Conservation (phyloP, 2,113 vertebrate genomes). For the Dermatemys mawii region DNA sequence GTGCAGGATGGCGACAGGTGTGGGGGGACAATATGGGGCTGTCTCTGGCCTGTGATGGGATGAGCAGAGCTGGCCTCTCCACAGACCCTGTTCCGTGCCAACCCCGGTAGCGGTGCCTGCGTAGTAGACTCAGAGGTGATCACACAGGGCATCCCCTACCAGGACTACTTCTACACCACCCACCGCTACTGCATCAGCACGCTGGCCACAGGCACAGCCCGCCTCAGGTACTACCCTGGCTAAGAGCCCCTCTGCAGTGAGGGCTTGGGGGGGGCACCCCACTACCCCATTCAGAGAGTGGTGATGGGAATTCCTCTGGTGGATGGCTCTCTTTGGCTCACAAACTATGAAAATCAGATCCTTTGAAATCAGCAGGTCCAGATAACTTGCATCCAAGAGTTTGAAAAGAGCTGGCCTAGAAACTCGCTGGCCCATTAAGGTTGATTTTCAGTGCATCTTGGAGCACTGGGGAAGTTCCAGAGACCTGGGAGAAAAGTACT, state of each 20-base stretch:
- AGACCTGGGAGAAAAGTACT: too few relatives aligned
- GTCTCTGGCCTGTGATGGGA: background rate
- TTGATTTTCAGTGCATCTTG: too few relatives aligned
- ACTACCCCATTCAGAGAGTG: background rate
- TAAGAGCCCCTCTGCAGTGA: background rate
- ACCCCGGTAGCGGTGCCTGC: constrained; percentile 82
- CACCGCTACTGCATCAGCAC: constrained; percentile 92
- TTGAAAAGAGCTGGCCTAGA: too few relatives aligned
- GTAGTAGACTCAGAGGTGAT: constrained; percentile 92
- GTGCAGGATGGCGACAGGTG: too few relatives aligned
- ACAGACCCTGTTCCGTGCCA: constrained; percentile 71
- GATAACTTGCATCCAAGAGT: too few relatives aligned
- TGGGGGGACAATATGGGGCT: background rate
- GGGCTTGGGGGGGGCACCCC: too few relatives aligned
- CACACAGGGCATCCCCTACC: constrained; percentile 92
- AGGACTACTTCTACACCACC: constrained; percentile 93
- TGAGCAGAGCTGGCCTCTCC: background rate
- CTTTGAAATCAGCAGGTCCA: too few relatives aligned
- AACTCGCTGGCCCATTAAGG: too few relatives aligned
- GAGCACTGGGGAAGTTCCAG: too few relatives aligned
- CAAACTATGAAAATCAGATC: too few relatives aligned
- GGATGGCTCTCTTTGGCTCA: background rate
- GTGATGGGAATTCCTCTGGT: background rate
- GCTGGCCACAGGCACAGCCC: constrained; percentile 87
- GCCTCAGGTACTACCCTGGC: constrained; percentile 81